Evolutionary conservation across 2,113 vertebrate genomes (phyloP).

Genomic region (Garra rufa): DNA sequence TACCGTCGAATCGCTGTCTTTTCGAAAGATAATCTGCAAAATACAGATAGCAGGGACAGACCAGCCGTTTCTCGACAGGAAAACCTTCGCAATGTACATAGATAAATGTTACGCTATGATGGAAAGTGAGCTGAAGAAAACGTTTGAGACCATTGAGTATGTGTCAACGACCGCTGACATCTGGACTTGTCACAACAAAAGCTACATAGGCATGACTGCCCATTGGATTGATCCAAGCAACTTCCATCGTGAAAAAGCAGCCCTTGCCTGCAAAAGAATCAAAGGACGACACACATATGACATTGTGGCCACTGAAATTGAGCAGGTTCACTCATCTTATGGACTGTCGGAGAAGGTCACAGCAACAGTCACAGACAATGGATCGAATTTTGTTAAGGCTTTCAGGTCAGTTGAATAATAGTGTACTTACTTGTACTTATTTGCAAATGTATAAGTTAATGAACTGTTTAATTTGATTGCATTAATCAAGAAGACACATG

Average conservation of each 20-base stretch:
- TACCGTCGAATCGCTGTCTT: no score
- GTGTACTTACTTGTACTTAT: no score
- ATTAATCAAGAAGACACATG: no score
- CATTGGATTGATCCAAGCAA: slow-evolving; percentile 33
- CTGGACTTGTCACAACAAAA: slow-evolving; percentile 33
- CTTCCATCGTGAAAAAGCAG: slow-evolving; percentile 26
- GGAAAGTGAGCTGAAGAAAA: background rate
- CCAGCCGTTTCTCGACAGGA: no score
- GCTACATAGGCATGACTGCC: slow-evolving; percentile 13
- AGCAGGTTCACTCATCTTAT: slow-evolving; percentile 29
- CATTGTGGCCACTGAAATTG: slow-evolving; percentile 13
- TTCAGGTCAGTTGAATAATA: background rate
- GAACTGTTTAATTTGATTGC: no score
- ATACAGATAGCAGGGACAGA: no score
- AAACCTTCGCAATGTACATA: background rate
- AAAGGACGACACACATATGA: slow-evolving; percentile 37
- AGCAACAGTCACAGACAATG: background rate
- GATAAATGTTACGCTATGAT: background rate
- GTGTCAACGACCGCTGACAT: slow-evolving; percentile 31
- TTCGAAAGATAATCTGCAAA: no score
- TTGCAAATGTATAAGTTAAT: no score
- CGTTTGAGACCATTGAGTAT: background rate
- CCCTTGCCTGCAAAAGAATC: slow-evolving; percentile 27
- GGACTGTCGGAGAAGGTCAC: slow-evolving; percentile 26
- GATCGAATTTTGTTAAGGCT: slow-evolving; percentile 8